These are phyloP conservation scores for Tetrax tetrax DNA, from an alignment of 2,113 vertebrate species.

Conservation along the genomic window DNA sequence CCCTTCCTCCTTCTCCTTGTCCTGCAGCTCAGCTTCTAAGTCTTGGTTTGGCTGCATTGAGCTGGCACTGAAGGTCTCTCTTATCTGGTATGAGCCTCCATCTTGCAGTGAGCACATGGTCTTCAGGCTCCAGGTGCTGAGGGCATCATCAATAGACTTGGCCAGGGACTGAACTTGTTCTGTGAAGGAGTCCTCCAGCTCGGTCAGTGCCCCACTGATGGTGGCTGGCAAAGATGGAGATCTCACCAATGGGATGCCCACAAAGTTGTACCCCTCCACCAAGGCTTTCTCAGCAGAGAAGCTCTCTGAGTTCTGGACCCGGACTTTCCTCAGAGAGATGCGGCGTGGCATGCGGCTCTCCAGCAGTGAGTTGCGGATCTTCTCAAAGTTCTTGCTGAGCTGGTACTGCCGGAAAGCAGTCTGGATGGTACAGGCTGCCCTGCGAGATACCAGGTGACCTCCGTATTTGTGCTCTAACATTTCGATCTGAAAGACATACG, in stretches of 20 bases:
- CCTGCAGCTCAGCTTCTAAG: conserved; percentile 79
- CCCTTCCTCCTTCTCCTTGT: conserved; percentile 77
- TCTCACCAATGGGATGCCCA: conserved; percentile 89
- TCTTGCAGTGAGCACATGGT: conserved; percentile 93
- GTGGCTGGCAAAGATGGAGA: conserved; percentile 88
- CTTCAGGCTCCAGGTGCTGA: conserved; percentile 97
- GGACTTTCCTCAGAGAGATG: conserved; percentile 91
- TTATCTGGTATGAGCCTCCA: conserved; percentile 86
- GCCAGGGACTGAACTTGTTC: conserved; percentile 97
- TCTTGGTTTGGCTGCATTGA: conserved; percentile 66
- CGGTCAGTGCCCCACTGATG: conserved; percentile 87
- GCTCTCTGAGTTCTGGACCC: conserved; percentile 88
- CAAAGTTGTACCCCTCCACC: conserved; percentile 88
- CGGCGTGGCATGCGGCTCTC: conserved; percentile 94
- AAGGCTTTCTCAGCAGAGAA: conserved; percentile 91
- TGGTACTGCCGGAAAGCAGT: conserved; percentile 98
- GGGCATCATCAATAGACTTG: conserved; percentile 96
- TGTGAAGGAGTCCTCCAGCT: conserved; percentile 96
- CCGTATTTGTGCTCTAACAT: conserved; percentile 98
- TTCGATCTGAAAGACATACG: conserved; percentile 86
- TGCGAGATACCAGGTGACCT: conserved; percentile 91
- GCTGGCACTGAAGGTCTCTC: conserved; percentile 83
- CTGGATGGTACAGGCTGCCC: conserved; percentile 97
- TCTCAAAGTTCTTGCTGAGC: conserved; percentile 99
- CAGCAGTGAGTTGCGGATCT: conserved; percentile 95